Percentiles rank a stretch among this genome's conserved stretches.
Conservation (phyloP, 2,797 vertebrate genomes). For the Erethizon dorsatum region DNA sequence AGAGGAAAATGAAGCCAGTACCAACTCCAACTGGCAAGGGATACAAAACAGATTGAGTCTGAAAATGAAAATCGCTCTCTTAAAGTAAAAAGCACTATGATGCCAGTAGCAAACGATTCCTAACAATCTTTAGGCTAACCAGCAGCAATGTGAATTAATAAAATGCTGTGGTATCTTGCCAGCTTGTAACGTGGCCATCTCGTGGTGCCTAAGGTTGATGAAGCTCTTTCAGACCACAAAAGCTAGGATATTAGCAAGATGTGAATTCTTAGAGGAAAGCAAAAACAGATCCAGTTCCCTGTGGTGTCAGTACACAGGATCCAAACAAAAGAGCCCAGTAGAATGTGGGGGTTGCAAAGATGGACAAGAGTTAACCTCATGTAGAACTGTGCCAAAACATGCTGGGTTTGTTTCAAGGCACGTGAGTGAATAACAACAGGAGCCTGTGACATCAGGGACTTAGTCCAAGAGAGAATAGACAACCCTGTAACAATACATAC, state of each 20-base stretch:
- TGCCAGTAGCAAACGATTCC: background rate
- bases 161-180: background rate
- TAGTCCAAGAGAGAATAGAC: background rate
- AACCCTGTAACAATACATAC: slow-evolving; percentile 55
- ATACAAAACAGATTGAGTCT: slow-evolving; percentile 62
- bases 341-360: background rate
- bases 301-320: background rate
- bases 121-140: background rate
- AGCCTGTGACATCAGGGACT: background rate
- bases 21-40: slow-evolving; percentile 9
- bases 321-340: background rate
- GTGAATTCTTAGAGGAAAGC: background rate
- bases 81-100: slow-evolving; percentile 42
- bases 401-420: slow-evolving; percentile 28
- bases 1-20: slow-evolving; percentile 47
- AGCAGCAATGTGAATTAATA: slow-evolving; percentile 41
- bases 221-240: slow-evolving; percentile 13
- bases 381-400: slow-evolving; percentile 14
- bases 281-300: background rate
- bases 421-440: slow-evolving; percentile 42
- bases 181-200: background rate
- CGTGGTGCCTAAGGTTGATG: background rate
- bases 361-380: slow-evolving; percentile 23
- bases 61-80: slow-evolving; percentile 56
- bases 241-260: slow-evolving; percentile 52